A percentile compares a stretch with the other conserved stretches of the same genome.
Evolutionary conservation across 2,888 invertebrate species (phyloP).

Genomic region (Heteromyza rotundicornis): DNA sequence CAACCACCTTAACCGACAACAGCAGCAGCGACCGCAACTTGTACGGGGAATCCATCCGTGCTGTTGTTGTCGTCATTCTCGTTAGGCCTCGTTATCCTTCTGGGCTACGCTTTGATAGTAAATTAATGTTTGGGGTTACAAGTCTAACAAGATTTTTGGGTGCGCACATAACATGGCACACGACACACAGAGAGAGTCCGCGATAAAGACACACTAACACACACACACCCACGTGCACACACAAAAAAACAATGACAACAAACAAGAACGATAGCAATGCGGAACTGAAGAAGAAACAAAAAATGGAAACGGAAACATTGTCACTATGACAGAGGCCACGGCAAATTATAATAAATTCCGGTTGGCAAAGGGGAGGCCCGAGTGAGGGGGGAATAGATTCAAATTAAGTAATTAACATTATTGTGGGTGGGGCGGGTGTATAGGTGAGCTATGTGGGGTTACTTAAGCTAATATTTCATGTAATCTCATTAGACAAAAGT

Average conservation of each 20-base stretch:
- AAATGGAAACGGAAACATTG: neutral
- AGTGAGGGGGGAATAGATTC: slow-evolving; percentile 36
- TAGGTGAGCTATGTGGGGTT: neutral
- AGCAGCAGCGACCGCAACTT: neutral
- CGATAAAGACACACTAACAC: too few species aligned
- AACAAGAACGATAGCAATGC: neutral
- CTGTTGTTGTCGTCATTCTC: neutral
- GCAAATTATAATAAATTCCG: slow-evolving; percentile 20
- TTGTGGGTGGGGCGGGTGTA: slow-evolving; percentile 14
- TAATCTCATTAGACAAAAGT: neutral
- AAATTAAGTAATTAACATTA: slow-evolving; percentile 58
- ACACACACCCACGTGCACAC: slow-evolving; percentile 1
- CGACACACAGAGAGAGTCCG: too few species aligned
- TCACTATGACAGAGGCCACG: slow-evolving; percentile 15
- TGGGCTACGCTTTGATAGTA: slow-evolving; percentile 35
- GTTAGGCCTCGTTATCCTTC: slow-evolving; percentile 21
- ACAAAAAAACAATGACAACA: slow-evolving; percentile 13
- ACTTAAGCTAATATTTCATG: neutral
- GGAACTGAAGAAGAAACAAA: neutral
- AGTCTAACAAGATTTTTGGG: slow-evolving; percentile 32
- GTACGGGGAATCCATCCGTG: neutral
- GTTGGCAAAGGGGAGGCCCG: slow-evolving; percentile 7
- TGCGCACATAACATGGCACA: slow-evolving; percentile 34
- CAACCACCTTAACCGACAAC: too few species aligned
- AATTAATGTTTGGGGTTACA: slow-evolving; percentile 36